Evolutionary conservation across 2,888 invertebrate species (phyloP).

Genomic region (Epinotia demarniana): DNA sequence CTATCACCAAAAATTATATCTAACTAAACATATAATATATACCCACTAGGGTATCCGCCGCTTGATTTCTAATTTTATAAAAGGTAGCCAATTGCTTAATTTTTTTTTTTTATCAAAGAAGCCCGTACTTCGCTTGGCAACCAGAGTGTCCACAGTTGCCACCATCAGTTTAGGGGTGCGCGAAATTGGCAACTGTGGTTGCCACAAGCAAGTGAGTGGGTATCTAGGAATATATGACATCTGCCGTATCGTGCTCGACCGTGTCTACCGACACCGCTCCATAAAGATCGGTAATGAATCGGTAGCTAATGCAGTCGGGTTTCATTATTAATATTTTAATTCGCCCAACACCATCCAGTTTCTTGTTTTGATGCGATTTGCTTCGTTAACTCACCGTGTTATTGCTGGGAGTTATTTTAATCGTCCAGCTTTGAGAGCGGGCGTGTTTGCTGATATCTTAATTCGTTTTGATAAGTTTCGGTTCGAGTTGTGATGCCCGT

Average conservation of each 20-base stretch:
- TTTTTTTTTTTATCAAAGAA: too few relatives aligned
- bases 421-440: slow-evolving; percentile 28
- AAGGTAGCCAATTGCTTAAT: too few relatives aligned
- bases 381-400: slow-evolving; percentile 46
- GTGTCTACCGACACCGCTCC: slow-evolving; percentile 13
- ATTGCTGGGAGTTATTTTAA: slow-evolving; percentile 46
- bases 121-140: too few relatives aligned
- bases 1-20: neutral
- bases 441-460: slow-evolving; percentile 44
- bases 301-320: slow-evolving; percentile 61
- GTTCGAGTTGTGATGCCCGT: neutral
- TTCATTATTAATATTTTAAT: slow-evolving; percentile 58
- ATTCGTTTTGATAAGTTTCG: slow-evolving; percentile 38
- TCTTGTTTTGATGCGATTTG: slow-evolving; percentile 48
- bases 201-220: too few relatives aligned
- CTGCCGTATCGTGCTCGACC: slow-evolving; percentile 49
- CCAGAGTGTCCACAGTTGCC: too few relatives aligned
- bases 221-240: too few relatives aligned
- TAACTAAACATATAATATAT: neutral
- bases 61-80: too few relatives aligned
- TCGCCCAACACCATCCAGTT: slow-evolving; percentile 48
- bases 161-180: too few relatives aligned
- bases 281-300: slow-evolving; percentile 56
- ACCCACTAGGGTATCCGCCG: too few relatives aligned
- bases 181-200: too few relatives aligned